phyloP scores from a whole-genome alignment of 2,888 invertebrate genomes.

The Nebria salina region DNA sequence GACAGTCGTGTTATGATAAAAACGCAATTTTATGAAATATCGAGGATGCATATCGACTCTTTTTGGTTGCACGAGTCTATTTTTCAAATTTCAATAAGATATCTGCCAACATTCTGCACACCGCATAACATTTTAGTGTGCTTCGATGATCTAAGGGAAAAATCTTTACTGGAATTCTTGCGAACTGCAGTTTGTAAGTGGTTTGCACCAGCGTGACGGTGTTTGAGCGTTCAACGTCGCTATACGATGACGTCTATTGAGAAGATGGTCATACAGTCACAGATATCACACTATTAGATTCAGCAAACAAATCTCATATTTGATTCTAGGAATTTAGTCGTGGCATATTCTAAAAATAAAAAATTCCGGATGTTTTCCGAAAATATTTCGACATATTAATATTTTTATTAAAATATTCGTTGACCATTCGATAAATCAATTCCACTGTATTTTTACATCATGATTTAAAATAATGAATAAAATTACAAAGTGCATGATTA shows the following conservation, averaged over 20 bases:
- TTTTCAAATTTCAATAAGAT: constrained; percentile 36
- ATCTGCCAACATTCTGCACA: constrained; percentile 20
- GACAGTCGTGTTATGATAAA: background rate
- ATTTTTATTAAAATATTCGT: background rate
- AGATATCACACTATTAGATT: constrained; percentile 5
- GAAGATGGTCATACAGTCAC: background rate
- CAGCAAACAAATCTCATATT: background rate
- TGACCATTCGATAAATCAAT: background rate
- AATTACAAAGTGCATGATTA: too few species aligned
- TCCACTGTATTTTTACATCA: background rate
- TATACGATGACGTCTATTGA: constrained; percentile 5
- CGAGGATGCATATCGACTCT: background rate
- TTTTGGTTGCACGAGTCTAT: constrained; percentile 2
- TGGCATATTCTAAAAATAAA: background rate
- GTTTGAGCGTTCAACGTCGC: background rate
- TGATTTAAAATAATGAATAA: too few species aligned
- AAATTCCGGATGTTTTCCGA: background rate
- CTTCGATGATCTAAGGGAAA: constrained; percentile 35
- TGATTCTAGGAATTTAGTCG: background rate
- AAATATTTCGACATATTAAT: background rate
- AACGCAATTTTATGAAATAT: background rate
- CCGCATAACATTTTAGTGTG: constrained; percentile 32
- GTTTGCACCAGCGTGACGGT: background rate
- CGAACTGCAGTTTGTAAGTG: constrained; percentile 8
- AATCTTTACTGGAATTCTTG: constrained; percentile 27